These are phyloP conservation scores for Lynx canadensis DNA, from an alignment of 2,113 vertebrate species.

Conservation along the genomic window DNA sequence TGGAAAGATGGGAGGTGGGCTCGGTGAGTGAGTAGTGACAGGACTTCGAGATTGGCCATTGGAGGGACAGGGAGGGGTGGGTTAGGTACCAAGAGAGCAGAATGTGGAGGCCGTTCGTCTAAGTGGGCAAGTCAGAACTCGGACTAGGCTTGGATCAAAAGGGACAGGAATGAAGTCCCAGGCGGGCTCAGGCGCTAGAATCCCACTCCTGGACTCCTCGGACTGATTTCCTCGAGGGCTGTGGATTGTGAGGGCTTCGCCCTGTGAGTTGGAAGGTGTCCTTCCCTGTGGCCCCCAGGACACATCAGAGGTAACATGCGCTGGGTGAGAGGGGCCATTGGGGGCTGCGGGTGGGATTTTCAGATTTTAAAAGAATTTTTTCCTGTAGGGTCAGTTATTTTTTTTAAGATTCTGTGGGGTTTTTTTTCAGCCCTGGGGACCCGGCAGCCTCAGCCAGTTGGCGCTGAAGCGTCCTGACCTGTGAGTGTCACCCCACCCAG, in stretches of 20 bases:
- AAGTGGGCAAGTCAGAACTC: too few species aligned
- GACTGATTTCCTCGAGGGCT: not conserved
- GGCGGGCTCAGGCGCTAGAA: too few species aligned
- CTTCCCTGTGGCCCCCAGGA: not conserved
- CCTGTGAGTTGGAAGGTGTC: not conserved
- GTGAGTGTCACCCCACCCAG: accelerated
- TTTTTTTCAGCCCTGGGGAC: not conserved
- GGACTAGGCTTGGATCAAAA: not conserved
- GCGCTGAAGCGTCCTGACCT: accelerated
- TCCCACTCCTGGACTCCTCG: accelerated
- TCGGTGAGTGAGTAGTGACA: not conserved
- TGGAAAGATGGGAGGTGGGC: not conserved
- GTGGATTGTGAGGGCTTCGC: not conserved
- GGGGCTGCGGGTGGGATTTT: not conserved
- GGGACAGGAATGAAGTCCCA: not conserved
- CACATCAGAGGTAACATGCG: not conserved
- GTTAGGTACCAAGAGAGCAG: not conserved
- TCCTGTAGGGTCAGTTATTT: not conserved
- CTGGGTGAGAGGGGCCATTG: too few species aligned
- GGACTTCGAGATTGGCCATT: not conserved
- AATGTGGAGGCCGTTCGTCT: not conserved
- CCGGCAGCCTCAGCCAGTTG: not conserved
- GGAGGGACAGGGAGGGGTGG: too few species aligned
- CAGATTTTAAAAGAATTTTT: not conserved
- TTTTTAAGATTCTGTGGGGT: not conserved